Evolutionary conservation across 2,888 invertebrate species (phyloP).

Genomic region (Caenorhabditis sinica): DNA sequence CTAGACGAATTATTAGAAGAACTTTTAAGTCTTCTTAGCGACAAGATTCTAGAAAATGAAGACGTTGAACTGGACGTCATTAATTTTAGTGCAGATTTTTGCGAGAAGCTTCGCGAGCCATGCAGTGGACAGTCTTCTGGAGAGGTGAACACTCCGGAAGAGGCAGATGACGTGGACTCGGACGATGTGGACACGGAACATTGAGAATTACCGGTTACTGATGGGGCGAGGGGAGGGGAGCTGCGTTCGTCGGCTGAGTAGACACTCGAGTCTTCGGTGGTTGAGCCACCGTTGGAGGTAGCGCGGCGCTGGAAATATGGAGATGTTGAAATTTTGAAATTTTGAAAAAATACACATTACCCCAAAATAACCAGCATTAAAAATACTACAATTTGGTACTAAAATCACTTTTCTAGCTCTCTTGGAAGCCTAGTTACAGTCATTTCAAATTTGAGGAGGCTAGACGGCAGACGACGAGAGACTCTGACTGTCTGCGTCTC

Average conservation of each 20-base stretch:
- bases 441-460: not conserved
- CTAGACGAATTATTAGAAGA: not conserved
- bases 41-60: constrained; percentile 18
- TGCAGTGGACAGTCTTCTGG: constrained; percentile 55
- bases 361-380: too few species aligned
- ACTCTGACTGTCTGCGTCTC: too few species aligned
- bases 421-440: too few species aligned
- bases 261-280: constrained; percentile 78
- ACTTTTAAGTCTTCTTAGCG: not conserved
- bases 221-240: constrained; percentile 52
- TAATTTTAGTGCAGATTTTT: constrained; percentile 20
- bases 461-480: too few species aligned
- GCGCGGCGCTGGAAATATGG: constrained; percentile 67
- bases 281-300: constrained; percentile 71
- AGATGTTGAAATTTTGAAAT: too few species aligned
- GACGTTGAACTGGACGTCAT: constrained; percentile 5
- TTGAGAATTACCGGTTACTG: constrained; percentile 63
- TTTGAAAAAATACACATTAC: too few species aligned
- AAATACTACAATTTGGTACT: too few species aligned
- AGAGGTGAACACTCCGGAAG: constrained; percentile 21
- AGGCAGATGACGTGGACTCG: constrained; percentile 17
- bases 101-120: constrained; percentile 44
- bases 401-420: too few species aligned
- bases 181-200: constrained; percentile 45
- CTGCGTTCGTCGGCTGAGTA: constrained; percentile 80